Base-by-base conservation (phyloP, 1,140 invertebrate species). In the Drosophila seguyi region DNA sequence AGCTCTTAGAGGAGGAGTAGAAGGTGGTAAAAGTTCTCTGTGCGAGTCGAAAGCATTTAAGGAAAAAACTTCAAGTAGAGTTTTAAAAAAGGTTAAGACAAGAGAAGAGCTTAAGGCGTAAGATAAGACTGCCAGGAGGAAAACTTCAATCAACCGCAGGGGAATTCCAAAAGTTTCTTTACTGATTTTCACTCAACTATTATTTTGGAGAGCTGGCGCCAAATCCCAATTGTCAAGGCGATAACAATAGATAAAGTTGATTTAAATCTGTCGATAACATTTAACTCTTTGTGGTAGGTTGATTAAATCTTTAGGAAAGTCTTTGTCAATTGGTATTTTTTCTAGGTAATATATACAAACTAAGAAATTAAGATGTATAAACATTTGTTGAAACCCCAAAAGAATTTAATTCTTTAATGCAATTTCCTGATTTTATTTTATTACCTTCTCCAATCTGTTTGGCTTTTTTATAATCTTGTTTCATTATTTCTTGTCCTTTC, bases 41-140 rank as follows among this genome's bases (percentile, higher is more conserved):
- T 25, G 16, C 61, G 11, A 52, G 60, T 42, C 44, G 29, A 42
- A n/a, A 29, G 61, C 45, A 44, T 69, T 69, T 53, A 69, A 22
- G 31, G 22, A 22, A 44, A n/a, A 27, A 67, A 68, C 66, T 61
- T 61, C 8, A 25, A 42, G 18, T 42, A 13, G 14, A 34, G 61
- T 65, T 61, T 25, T 4, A 18, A 59, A 34, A 65, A 29, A 61
- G 56, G 56, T 69, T 67, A 45, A 69, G 47, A 20, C 47, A 41
- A 44, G 63, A 45, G 41, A 4, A n/a, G n/a, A 47, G 34, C 31
- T 63, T 66, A 47, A 66, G 63, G 41, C 39, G 39, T 22, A 20
- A 22, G 58, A 66, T 66, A 66, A 36, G 59, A 44, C 18, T 10
- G 13, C n/a, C 20, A 25, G 20, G 8, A 27, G 20, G 13, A 44